Evolutionary conservation across 2,888 invertebrate species (phyloP), one percentile per base, ranked within the genome.

Genomic region (Trachelus iudaicus): DNA sequence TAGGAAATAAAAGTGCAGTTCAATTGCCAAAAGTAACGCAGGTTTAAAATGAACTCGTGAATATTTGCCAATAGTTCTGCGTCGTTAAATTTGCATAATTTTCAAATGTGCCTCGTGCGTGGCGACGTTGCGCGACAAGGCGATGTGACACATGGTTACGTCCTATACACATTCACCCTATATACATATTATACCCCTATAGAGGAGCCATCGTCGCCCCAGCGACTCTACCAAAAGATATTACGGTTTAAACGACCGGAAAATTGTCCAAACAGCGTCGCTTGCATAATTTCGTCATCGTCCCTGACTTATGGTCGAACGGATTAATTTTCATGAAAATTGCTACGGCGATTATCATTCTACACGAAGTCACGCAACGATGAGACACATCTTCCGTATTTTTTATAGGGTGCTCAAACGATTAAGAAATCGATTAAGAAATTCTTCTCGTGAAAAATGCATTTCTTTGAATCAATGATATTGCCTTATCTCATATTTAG

Each of bases 41-140:
- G 56, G 23, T 56, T 56, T 56, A 9, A 56, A 56, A 56, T 56
- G 56, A 56, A 23, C 56, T 23, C 78, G 79, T 76, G 82, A 83
- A 81, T 87, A 85, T 83, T 85, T 85, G 80, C 79, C 77, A 81
- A 80, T 80, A 80, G 75, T 69, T 80, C 76, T 76, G 73, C 84
- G 82, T 79, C 83, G 83, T 83, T 80, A 83, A 81, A 90, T 90
- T 90, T 90, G 86, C 89, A 90, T 90, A 90, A 90, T 90, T 90
- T 88, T 86, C 86, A 82, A 89, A 89, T 89, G 85, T 84, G 84
- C 84, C 81, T 82, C 81, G 79, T 82, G 82, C 83, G 82, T 81
- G 80, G 77, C 81, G 82, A 83, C 82, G 85, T 85, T 80, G 78
- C 23, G 56, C 82, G 80, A 81, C 81, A 77, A 81, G 83, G 78